phyloP scores from a whole-genome alignment of 2,113 vertebrate genomes.

The Channa argus region DNA sequence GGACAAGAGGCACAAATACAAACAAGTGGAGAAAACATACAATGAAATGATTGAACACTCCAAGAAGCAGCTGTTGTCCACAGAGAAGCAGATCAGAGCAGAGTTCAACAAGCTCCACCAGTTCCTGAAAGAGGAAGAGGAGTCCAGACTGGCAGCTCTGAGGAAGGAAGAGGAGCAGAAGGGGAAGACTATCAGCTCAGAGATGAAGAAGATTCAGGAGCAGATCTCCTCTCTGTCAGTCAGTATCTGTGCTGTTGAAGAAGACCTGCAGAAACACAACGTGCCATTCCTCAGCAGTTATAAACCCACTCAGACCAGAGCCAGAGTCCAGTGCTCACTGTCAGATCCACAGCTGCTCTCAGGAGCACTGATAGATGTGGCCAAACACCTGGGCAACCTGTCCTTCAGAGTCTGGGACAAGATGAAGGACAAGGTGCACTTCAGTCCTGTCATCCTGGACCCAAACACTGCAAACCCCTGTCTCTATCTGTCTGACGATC shows the following conservation, averaged over 20 bases:
- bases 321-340: slow-evolving; percentile 38
- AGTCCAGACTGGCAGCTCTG: slow-evolving; percentile 42
- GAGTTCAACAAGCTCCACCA: background rate
- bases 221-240: slow-evolving; percentile 58
- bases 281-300: slow-evolving; percentile 50
- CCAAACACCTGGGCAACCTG: slow-evolving; percentile 53
- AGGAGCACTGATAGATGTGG: too few species aligned
- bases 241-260: slow-evolving; percentile 52
- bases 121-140: slow-evolving; percentile 55
- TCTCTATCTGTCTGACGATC: slow-evolving; percentile 56
- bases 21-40: slow-evolving; percentile 30
- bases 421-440: slow-evolving; percentile 50
- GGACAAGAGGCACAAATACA: slow-evolving; percentile 43
- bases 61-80: slow-evolving; percentile 30
- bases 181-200: slow-evolving; percentile 29
- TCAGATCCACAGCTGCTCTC: slow-evolving; percentile 45
- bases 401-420: slow-evolving; percentile 60
- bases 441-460: slow-evolving; percentile 65
- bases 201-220: slow-evolving; percentile 41
- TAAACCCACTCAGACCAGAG: slow-evolving; percentile 42
- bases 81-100: slow-evolving; percentile 39
- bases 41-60: slow-evolving; percentile 3
- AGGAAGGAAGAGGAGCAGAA: slow-evolving; percentile 47
- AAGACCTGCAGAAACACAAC: slow-evolving; percentile 46
- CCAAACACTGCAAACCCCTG: slow-evolving; percentile 38